Conservation (phyloP, 2,888 invertebrate genomes). For the Bellardia pandia region DNA sequence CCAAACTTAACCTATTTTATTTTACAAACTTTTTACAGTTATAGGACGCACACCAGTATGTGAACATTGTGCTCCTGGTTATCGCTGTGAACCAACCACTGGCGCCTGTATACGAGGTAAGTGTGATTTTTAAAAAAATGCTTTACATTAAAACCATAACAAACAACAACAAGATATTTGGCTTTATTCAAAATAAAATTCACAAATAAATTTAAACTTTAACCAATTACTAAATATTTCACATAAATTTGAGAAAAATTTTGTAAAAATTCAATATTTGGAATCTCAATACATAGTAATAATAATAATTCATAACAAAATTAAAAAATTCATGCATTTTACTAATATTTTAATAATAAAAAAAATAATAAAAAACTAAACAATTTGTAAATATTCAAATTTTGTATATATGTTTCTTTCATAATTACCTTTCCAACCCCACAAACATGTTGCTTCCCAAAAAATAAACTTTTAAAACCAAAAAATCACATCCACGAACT, state of each 20-base stretch:
- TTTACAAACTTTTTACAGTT: constrained; percentile 66
- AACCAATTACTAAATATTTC: constrained; percentile 8
- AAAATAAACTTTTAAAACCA: constrained; percentile 41
- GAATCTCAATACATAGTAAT: constrained; percentile 1
- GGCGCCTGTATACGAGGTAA: constrained; percentile 94
- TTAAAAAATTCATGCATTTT: constrained; percentile 32
- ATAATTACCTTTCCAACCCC: constrained; percentile 75
- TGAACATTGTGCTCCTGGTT: constrained; percentile 91
- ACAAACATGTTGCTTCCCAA: constrained; percentile 49
- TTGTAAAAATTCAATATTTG: constrained; percentile 14
- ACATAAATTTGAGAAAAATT: constrained; percentile 1
- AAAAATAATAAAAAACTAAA: constrained; percentile 24
- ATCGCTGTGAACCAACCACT: constrained; percentile 90
- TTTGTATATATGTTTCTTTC: constrained; percentile 77
- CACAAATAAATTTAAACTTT: constrained; percentile 20
- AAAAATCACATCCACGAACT: constrained; percentile 71
- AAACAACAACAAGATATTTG: background rate
- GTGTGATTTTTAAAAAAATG: constrained; percentile 76
- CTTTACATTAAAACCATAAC: constrained; percentile 25
- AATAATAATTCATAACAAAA: constrained; percentile 14
- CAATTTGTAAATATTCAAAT: constrained; percentile 78
- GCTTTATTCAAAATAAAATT: constrained; percentile 39
- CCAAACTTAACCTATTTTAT: constrained; percentile 4
- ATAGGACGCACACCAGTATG: constrained; percentile 85
- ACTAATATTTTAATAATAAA: constrained; percentile 21